Base-by-base conservation (phyloP, 2,113 vertebrate species). In the Cephalopholis sonnerati region DNA sequence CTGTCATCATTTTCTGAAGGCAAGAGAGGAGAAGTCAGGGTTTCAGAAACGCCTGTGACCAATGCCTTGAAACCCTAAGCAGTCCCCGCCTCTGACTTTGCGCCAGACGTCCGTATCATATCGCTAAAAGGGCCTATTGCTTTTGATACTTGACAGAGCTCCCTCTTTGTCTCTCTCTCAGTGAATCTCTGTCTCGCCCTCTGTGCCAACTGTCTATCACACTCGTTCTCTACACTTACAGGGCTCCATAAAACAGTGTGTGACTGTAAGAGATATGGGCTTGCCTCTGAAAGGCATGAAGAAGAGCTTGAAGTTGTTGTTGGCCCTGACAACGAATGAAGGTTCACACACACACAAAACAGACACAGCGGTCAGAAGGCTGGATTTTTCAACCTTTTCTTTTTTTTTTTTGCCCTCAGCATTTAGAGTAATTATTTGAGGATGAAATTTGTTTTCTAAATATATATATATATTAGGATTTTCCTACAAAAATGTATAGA, bases 1-100 rank as follows among this genome's bases (percentile, higher is more conserved):
- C 89, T 92, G 91, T 92, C 93, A 91, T 93, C 81, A 85, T 85
- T 92, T 94, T 94, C 86, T 84, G 88, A 93, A 89, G 83, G 82
- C 85, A 66, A 74, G 83, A 93, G 87, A 91, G 84, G 87, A 94
- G 93, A 92, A 92, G 87, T 91, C 87, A 61, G 81, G 77, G 81
- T 79, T 89, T 91, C 44, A 80, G 74, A 90, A 82, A 79, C 79
- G 89, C 83, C 92, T 86, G 75, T 90, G 92, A 92, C 94, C 92
- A 91, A 81, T 86, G 91, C 84, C 93, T 92, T 86, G 51, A 94
- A 93, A 93, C 91, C 88, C 73, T 75, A 58, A 83, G 88, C 92
- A 84, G 82, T 81, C 82, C 10, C 77, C 39, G 79, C 73, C 85
- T 83, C 81, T 83, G 91, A 86, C 91, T 92, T 90, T 88, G 88